These are phyloP conservation scores for Copidosoma aretas DNA, from an alignment of 2,888 invertebrate species.

Conservation along the genomic window DNA sequence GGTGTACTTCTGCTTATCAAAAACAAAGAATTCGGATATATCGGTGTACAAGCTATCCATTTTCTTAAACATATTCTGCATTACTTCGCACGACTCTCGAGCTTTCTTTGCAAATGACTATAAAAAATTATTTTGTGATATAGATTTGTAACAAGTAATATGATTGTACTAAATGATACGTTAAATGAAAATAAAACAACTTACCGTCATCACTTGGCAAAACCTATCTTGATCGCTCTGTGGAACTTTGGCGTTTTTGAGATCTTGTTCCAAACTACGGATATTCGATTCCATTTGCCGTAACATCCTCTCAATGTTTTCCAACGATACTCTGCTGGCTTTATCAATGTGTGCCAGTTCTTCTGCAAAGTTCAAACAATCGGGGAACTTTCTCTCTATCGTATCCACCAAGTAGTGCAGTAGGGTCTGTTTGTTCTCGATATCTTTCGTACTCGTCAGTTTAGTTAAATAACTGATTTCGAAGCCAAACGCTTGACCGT, in stretches of 20 bases:
- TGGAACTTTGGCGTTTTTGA: conserved; percentile 82
- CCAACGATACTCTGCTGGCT: conserved; percentile 85
- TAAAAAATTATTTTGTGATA: neutral
- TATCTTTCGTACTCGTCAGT: conserved; percentile 88
- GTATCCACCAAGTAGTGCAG: conserved; percentile 90
- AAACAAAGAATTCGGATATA: conserved; percentile 87
- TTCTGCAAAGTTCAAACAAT: conserved; percentile 80
- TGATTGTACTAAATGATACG: neutral
- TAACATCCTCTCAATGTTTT: conserved; percentile 79
- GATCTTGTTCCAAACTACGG: conserved; percentile 87
- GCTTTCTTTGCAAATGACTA: conserved; percentile 80
- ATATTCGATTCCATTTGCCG: conserved; percentile 88
- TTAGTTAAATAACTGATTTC: conserved; percentile 96
- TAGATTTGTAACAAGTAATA: neutral
- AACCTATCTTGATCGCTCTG: conserved; percentile 86
- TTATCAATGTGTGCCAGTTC: conserved; percentile 90
- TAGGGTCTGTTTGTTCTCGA: conserved; percentile 90
- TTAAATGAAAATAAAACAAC: conserved; percentile 21
- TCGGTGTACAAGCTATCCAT: conserved; percentile 87
- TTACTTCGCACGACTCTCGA: conserved; percentile 82
- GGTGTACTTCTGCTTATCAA: conserved; percentile 91
- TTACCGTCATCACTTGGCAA: conserved; percentile 86
- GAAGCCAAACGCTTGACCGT: conserved; percentile 93
- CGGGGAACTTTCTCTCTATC: conserved; percentile 87
- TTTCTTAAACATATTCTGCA: conserved; percentile 92